Evolutionary conservation across 2,797 vertebrate species (phyloP), one percentile per base, ranked within the genome.

Genomic region (Rallus crepitans): DNA sequence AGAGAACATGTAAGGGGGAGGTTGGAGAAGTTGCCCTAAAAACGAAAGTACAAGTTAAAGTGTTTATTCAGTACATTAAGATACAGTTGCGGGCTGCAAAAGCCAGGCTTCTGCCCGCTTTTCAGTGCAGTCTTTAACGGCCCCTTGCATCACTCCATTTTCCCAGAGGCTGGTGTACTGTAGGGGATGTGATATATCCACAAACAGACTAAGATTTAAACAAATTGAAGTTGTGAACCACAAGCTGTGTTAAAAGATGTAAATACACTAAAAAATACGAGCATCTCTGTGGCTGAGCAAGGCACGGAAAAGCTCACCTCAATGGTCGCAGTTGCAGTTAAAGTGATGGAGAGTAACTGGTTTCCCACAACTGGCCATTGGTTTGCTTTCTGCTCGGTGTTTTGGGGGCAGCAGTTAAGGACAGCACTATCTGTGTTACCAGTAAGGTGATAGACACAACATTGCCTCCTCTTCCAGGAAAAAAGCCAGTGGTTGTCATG

Each of bases 391-490:
- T 52, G 28, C 59, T 78, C 73, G 35, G 24, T 61, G 45, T 28
- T 80, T 66, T 50, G 53, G 33, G 56, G 78, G 25, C 61, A 82
- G 53, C 42, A 42, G 63, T 60, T 81, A 53, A 73, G 88, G 76
- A 68, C 88, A 69, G 47, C 5, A 3, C 79, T 77, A 37, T 85
- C 81, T 65, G 20, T 48, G 73, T 65, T 72, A 88, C 70, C 39
- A 47, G 59, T 14, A 23, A 40, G 70, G 90, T 0, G 2, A 86
- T 39, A 61, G 91, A 72, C 63, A 70, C 89, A 85, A 77, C 37
- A 56, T 78, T 78, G 88, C 88, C n/a, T 35, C 78, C 65, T 59
- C 33, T 91, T 90, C 86, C 83, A 89, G 91, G 96, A 94, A 93
- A 91, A 84, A 87, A 60, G 87, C 83, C 89, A 84, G 28, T 35